Conservation (phyloP, 2,113 vertebrate species). For the Arenaria interpres region DNA sequence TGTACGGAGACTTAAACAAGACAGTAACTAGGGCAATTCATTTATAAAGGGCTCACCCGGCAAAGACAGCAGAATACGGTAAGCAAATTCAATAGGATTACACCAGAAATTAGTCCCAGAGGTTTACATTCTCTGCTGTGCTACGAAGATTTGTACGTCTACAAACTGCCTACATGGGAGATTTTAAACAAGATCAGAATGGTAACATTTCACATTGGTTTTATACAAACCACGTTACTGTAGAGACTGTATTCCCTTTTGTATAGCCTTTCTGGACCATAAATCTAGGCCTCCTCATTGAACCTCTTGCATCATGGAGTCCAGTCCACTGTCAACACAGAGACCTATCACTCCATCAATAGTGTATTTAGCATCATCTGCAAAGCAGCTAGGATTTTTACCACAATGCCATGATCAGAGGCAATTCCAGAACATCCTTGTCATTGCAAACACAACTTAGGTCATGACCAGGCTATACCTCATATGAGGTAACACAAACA, state of each 20-base stretch:
- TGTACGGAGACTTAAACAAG: neutral
- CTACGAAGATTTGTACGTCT: neutral
- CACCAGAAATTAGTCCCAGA: neutral
- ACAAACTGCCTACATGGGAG: neutral
- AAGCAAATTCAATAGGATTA: neutral
- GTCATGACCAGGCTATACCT: neutral
- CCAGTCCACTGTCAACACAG: neutral
- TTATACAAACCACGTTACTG: neutral
- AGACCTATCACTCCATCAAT: neutral
- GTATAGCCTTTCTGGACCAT: neutral
- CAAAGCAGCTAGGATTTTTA: neutral
- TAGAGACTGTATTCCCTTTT: neutral
- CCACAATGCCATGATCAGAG: neutral
- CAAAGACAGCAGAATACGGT: neutral
- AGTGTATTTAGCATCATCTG: neutral
- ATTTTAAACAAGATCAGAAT: neutral
- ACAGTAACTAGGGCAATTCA: neutral
- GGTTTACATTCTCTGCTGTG: neutral
- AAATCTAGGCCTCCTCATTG: neutral
- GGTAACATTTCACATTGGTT: neutral
- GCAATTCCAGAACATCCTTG: neutral
- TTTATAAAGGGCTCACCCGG: neutral
- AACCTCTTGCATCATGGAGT: fast-evolving
- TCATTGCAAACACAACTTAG: neutral
- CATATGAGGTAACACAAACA: neutral